Conservation (phyloP, 1,140 invertebrate genomes). For the Nasonia vitripennis region DNA sequence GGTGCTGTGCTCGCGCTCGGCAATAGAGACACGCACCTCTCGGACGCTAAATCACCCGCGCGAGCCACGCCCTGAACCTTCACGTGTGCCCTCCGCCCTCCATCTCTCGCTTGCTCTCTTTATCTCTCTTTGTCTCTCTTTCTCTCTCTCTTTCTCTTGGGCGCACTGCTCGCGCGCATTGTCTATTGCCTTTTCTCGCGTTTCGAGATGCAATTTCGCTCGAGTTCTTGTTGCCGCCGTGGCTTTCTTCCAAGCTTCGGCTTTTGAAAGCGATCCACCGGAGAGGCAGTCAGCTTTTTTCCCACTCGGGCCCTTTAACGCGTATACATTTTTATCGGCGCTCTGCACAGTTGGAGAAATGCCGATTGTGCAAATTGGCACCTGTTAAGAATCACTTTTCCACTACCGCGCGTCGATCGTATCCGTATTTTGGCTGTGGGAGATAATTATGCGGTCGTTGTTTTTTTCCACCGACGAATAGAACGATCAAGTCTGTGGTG, state of each 20-base stretch:
- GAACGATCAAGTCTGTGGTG: too few relatives aligned
- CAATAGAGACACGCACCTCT: slow-evolving; percentile 73
- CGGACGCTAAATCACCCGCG: slow-evolving; percentile 70
- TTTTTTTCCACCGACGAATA: background rate
- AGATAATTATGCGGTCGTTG: background rate
- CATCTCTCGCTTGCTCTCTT: slow-evolving; percentile 44
- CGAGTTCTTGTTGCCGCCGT: background rate
- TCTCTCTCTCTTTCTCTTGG: slow-evolving; percentile 28
- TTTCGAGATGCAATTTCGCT: slow-evolving; percentile 44
- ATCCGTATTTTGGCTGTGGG: too few relatives aligned
- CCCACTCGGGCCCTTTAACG: background rate
- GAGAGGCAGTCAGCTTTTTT: background rate
- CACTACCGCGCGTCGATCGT: background rate
- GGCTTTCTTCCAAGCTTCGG: background rate
- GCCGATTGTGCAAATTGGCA: slow-evolving; percentile 1
- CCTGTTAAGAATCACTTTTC: slow-evolving; percentile 33
- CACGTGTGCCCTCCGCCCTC: slow-evolving; percentile 62
- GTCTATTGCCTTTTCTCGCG: slow-evolving; percentile 34
- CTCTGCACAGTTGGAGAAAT: background rate
- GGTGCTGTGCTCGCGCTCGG: slow-evolving; percentile 40
- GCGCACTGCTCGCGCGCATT: slow-evolving; percentile 19
- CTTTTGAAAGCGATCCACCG: background rate
- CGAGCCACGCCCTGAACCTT: slow-evolving; percentile 69
- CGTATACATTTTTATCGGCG: slow-evolving; percentile 31
- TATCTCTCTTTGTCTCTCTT: slow-evolving; percentile 44